A percentile compares a stretch with the other conserved stretches of the same genome.
These are phyloP conservation scores for Rhombomys opimus DNA, from an alignment of 2,113 vertebrate species.

Conservation along the genomic window DNA sequence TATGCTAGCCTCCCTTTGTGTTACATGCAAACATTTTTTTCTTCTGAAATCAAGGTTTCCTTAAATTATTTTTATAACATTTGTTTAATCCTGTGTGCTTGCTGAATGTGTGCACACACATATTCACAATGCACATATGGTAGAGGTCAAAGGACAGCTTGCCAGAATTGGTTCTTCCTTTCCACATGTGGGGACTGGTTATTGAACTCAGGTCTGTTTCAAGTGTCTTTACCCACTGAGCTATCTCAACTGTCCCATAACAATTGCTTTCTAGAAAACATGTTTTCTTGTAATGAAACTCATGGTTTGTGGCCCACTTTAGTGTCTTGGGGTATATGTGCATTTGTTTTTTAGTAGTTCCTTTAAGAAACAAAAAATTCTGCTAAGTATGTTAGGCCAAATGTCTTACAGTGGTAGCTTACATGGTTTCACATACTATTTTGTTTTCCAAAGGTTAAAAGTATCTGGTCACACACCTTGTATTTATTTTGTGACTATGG, in stretches of 20 bases:
- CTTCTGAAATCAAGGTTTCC: slow-evolving; percentile 16
- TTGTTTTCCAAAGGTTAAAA: slow-evolving; percentile 37
- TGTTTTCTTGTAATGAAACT: slow-evolving; percentile 4
- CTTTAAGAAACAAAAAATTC: neutral
- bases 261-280: slow-evolving; percentile 2
- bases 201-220: neutral
- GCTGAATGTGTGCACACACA: neutral
- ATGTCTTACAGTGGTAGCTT: neutral
- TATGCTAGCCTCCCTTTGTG: neutral
- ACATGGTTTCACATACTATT: neutral
- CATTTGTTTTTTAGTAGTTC: neutral
- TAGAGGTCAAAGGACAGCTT: neutral
- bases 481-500: slow-evolving; percentile 11
- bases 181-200: neutral
- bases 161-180: neutral
- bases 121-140: neutral
- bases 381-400: neutral
- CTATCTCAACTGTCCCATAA: too few relatives aligned
- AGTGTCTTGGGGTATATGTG: neutral
- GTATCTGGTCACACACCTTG: neutral
- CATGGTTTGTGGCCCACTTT: neutral
- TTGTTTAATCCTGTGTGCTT: neutral
- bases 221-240: neutral
- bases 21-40: neutral
- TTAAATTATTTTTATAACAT: neutral